These are phyloP conservation scores for Entelurus aequoreus DNA, from an alignment of 2,113 vertebrate genomes.

Conservation along the genomic window DNA sequence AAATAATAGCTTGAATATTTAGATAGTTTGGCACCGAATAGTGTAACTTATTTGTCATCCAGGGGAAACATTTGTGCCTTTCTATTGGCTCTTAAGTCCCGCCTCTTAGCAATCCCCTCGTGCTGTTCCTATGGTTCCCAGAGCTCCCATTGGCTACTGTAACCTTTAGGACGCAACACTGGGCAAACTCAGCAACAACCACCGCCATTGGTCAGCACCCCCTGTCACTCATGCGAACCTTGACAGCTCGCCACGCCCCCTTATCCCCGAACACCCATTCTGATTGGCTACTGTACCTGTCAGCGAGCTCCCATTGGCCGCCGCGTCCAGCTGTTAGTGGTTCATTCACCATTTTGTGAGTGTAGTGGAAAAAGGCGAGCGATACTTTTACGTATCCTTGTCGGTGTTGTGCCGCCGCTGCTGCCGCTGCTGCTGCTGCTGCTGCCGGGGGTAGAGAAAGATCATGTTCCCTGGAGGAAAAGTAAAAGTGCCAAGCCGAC, in stretches of 20 bases:
- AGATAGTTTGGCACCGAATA: neutral
- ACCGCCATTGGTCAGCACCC: slow-evolving; percentile 59
- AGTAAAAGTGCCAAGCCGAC: slow-evolving; percentile 54
- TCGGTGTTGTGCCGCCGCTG: slow-evolving; percentile 60
- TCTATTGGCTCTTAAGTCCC: slow-evolving; percentile 60
- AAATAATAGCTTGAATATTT: neutral
- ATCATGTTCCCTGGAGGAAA: slow-evolving; percentile 65
- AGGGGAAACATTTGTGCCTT: slow-evolving; percentile 56
- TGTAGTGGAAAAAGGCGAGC: slow-evolving; percentile 85
- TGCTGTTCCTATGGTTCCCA: slow-evolving; percentile 76
- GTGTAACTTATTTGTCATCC: slow-evolving; percentile 39
- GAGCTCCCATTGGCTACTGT: slow-evolving; percentile 81
- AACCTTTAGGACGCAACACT: slow-evolving; percentile 74
- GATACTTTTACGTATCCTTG: slow-evolving; percentile 72
- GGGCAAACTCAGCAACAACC: slow-evolving; percentile 44
- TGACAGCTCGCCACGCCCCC: slow-evolving; percentile 54
- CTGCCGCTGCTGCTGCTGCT: neutral
- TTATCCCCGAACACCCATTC: slow-evolving; percentile 19
- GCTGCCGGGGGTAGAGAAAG: slow-evolving; percentile 46
- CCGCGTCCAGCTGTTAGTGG: slow-evolving; percentile 85
- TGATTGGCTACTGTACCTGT: slow-evolving; percentile 76
- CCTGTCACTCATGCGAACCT: slow-evolving; percentile 47
- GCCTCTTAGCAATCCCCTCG: slow-evolving; percentile 61
- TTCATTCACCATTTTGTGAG: slow-evolving; percentile 99
- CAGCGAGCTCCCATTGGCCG: slow-evolving; percentile 78